A percentile compares a stretch with the other conserved stretches of the same genome.
Evolutionary conservation across 2,113 vertebrate species (phyloP).

Genomic region (Cebidichthys violaceus): DNA sequence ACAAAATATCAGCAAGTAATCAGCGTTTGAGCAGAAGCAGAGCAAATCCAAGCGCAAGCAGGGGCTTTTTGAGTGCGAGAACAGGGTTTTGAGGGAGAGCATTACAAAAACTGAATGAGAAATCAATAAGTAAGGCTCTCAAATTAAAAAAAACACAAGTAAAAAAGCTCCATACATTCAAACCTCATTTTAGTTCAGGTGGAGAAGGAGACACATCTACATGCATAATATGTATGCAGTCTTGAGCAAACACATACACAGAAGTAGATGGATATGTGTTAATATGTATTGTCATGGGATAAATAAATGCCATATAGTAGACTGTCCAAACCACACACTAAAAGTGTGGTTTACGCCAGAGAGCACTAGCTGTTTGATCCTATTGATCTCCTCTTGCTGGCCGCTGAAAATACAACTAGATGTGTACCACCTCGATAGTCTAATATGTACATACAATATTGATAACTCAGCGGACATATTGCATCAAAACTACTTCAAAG

Average conservation of each 20-base stretch:
- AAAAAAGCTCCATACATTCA: too few species aligned
- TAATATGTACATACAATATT: too few species aligned
- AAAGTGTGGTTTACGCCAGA: slow-evolving; percentile 13
- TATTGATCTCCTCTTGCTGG: slow-evolving; percentile 26
- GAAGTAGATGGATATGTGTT: not conserved
- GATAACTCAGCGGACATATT: too few species aligned
- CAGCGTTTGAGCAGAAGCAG: too few species aligned
- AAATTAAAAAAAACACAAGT: not conserved
- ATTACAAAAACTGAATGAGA: too few species aligned
- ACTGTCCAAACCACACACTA: not conserved
- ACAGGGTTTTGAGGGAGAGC: too few species aligned
- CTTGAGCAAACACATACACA: not conserved
- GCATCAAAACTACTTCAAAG: too few species aligned
- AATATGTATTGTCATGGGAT: not conserved
- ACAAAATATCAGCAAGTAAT: too few species aligned
- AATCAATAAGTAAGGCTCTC: not conserved
- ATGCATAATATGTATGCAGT: not conserved
- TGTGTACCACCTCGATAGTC: too few species aligned
- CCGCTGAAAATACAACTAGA: too few species aligned
- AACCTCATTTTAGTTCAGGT: not conserved
- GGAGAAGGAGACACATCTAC: not conserved
- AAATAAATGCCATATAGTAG: not conserved
- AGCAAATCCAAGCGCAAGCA: too few species aligned
- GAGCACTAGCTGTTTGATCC: slow-evolving; percentile 33
- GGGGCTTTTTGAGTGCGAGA: too few species aligned